Conservation (phyloP, 1,140 invertebrate species). For the Papilio dardanus region DNA sequence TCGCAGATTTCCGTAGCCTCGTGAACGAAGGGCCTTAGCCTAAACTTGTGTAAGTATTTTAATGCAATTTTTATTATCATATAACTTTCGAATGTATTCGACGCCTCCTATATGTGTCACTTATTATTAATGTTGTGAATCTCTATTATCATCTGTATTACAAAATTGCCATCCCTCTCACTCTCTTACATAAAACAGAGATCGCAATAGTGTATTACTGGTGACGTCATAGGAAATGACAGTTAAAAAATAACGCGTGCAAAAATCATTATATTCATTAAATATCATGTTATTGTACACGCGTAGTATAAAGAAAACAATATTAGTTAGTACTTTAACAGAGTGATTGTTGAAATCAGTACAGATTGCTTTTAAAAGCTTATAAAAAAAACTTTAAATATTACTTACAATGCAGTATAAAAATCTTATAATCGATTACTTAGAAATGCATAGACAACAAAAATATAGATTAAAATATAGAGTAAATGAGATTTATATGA, state of each 20-base stretch:
- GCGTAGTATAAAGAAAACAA: background rate
- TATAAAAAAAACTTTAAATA: background rate
- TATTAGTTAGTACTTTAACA: background rate
- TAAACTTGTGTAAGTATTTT: background rate
- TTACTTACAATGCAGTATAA: background rate
- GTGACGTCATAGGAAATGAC: background rate
- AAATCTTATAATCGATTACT: background rate
- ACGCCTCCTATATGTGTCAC: no score
- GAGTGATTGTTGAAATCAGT: background rate
- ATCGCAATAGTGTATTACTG: background rate
- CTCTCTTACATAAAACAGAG: background rate
- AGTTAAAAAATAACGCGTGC: background rate
- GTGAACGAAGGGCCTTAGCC: no score
- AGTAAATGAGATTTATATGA: slow-evolving; percentile 5
- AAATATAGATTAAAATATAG: background rate
- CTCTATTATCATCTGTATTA: background rate
- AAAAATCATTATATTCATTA: background rate
- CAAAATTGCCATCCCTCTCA: background rate
- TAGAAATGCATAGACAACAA: background rate
- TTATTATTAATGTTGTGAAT: background rate
- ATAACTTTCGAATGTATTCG: background rate
- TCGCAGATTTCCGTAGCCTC: no score
- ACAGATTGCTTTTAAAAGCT: slow-evolving; percentile 1
- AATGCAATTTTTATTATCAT: slow-evolving; percentile 13
- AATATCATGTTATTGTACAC: slow-evolving; percentile 8